These are phyloP conservation scores for Ditula angustiorana DNA, from an alignment of 2,888 invertebrate species.

Conservation along the genomic window DNA sequence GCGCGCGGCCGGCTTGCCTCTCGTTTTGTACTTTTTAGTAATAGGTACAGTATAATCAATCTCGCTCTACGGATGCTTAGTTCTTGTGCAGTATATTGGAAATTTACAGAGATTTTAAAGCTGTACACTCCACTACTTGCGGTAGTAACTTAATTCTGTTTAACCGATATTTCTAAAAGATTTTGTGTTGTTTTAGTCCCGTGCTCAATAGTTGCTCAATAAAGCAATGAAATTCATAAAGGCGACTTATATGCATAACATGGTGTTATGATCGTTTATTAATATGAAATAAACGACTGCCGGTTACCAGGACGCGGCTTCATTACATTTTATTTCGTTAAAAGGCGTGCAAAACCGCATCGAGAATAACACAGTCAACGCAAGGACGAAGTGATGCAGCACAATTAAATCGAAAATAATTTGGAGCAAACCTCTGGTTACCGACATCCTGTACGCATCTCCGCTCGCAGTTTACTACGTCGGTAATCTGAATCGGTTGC, in stretches of 20 bases:
- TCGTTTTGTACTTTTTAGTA: slow-evolving; percentile 76
- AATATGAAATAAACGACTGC: slow-evolving; percentile 16
- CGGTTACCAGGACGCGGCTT: background rate
- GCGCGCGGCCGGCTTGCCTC: slow-evolving; percentile 63
- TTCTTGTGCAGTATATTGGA: slow-evolving; percentile 49
- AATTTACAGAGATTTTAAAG: slow-evolving; percentile 37
- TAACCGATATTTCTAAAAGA: too few relatives aligned
- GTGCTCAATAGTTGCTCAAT: background rate
- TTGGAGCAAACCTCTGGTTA: slow-evolving; percentile 20
- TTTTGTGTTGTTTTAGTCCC: background rate
- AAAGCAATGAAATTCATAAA: slow-evolving; percentile 7
- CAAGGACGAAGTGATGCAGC: slow-evolving; percentile 23
- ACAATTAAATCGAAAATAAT: slow-evolving; percentile 30
- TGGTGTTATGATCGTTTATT: slow-evolving; percentile 11
- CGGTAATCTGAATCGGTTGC: slow-evolving; percentile 80
- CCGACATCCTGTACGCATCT: slow-evolving; percentile 47
- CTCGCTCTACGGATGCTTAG: slow-evolving; percentile 68
- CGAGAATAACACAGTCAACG: slow-evolving; percentile 11
- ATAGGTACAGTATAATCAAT: slow-evolving; percentile 79
- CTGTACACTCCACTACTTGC: background rate
- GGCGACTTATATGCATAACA: slow-evolving; percentile 8
- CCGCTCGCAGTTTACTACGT: slow-evolving; percentile 55
- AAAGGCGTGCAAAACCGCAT: slow-evolving; percentile 10
- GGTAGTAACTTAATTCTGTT: too few relatives aligned
- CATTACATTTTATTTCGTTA: slow-evolving; percentile 15